These are phyloP conservation scores for Brachionus koreanus DNA, from an alignment of 1,140 invertebrate species.

Conservation along the genomic window DNA sequence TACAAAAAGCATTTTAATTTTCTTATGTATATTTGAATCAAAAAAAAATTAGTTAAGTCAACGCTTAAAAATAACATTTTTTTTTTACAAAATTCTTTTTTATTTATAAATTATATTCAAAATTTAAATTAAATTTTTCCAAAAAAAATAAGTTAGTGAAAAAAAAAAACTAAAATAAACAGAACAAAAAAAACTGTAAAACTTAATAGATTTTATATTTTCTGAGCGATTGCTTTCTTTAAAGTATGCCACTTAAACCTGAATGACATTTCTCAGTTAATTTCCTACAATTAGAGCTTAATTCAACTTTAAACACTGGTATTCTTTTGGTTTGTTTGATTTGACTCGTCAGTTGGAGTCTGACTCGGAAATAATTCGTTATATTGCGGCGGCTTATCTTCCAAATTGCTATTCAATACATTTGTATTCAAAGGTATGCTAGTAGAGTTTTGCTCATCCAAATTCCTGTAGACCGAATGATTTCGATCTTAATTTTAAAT, in stretches of 20 bases:
- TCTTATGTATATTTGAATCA: background rate
- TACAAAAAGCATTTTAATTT: background rate
- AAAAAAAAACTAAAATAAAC: background rate
- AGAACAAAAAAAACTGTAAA: background rate
- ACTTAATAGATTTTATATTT: background rate
- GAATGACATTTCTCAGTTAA: background rate
- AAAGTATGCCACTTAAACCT: background rate
- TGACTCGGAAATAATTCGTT: constrained; percentile 17
- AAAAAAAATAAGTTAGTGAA: background rate
- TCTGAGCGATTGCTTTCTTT: background rate
- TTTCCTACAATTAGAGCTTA: background rate
- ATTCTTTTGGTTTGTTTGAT: background rate
- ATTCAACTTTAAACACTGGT: background rate
- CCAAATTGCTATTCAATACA: background rate
- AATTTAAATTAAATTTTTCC: background rate
- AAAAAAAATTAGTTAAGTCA: background rate
- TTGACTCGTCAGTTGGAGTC: background rate
- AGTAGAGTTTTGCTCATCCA: background rate
- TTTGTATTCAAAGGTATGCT: background rate
- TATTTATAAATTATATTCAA: background rate
- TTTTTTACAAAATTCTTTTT: background rate
- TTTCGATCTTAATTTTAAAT: background rate
- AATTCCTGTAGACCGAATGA: background rate
- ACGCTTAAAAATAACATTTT: background rate
- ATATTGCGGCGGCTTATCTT: constrained; percentile 37